Evolutionary conservation across 2,113 vertebrate genomes (phyloP).

Genomic region (Natator depressus): DNA sequence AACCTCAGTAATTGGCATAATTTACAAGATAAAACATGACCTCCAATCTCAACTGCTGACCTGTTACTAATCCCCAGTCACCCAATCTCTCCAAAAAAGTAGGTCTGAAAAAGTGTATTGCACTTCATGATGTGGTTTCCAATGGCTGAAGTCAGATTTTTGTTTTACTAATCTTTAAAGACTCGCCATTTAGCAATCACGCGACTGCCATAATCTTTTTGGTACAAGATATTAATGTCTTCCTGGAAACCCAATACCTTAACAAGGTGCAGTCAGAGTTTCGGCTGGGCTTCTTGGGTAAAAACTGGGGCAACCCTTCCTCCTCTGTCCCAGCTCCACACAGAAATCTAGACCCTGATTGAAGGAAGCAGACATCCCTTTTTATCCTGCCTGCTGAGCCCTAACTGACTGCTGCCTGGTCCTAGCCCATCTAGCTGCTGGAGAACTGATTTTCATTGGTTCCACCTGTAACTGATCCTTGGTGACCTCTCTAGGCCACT

Average conservation of each 20-base stretch:
- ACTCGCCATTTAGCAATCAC: neutral
- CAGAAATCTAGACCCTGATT: neutral
- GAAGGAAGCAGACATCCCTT: neutral
- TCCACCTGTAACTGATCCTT: neutral
- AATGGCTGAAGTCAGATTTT: neutral
- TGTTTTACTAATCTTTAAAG: neutral
- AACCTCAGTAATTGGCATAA: neutral
- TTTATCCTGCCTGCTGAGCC: neutral
- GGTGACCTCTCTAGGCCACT: neutral
- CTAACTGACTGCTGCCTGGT: neutral
- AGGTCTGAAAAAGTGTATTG: neutral
- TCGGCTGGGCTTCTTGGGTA: neutral
- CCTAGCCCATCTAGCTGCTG: neutral
- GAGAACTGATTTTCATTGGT: neutral
- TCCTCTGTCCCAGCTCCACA: neutral
- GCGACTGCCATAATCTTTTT: neutral
- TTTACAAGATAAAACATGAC: neutral
- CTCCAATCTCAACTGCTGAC: neutral
- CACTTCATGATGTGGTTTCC: neutral
- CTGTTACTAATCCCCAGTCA: neutral
- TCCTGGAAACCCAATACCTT: neutral
- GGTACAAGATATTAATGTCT: neutral
- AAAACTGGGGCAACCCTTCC: neutral
- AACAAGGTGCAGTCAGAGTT: neutral
- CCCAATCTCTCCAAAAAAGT: neutral